Evolutionary conservation across 2,113 vertebrate species (phyloP).

Genomic region (Octodon degus): DNA sequence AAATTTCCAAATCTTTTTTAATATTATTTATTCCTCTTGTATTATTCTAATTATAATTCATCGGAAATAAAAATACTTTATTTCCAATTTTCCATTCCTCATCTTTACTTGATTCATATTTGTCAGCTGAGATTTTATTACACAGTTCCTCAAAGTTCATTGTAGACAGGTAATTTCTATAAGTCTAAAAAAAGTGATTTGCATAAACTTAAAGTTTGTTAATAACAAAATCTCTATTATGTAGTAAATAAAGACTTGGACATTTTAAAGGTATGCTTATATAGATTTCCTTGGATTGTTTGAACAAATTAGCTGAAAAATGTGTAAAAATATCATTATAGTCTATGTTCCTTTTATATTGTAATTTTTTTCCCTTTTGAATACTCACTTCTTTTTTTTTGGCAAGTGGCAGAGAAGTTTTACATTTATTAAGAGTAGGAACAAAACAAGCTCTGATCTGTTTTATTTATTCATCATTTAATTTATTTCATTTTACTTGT

Average conservation of each 20-base stretch:
- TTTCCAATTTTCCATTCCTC: not conserved
- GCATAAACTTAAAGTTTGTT: not conserved
- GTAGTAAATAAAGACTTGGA: not conserved
- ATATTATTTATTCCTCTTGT: not conserved
- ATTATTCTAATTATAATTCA: not conserved
- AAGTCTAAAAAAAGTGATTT: not conserved
- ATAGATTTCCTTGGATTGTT: not conserved
- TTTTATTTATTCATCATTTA: not conserved
- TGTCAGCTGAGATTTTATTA: not conserved
- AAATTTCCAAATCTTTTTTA: not conserved
- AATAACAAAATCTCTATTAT: not conserved
- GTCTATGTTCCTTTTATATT: not conserved
- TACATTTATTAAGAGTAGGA: not conserved
- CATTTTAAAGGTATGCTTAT: not conserved
- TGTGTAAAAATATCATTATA: not conserved
- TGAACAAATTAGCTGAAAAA: not conserved
- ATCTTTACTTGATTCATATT: constrained; percentile 23
- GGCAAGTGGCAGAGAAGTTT: not conserved
- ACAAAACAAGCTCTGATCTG: not conserved
- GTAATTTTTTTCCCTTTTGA: not conserved
- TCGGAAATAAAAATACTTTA: not conserved
- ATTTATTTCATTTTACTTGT: not conserved
- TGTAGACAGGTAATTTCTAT: not conserved
- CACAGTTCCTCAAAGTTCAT: not conserved
- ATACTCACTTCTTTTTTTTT: not conserved